These are phyloP conservation scores for Megaustenia siamemsis DNA, from an alignment of 2,888 invertebrate species.

Conservation along the genomic window DNA sequence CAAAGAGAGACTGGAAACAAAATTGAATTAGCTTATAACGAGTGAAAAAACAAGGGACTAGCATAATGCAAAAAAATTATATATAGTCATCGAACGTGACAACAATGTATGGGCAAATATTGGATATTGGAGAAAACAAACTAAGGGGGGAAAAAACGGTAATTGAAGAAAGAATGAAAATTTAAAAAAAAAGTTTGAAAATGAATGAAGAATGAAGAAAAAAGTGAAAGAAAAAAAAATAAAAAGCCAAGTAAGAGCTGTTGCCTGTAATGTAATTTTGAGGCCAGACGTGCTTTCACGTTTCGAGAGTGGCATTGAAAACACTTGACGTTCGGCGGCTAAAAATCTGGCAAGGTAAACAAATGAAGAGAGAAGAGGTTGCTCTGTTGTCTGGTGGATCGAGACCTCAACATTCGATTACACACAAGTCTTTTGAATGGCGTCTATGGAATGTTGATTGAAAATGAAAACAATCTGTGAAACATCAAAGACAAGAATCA, in stretches of 20 bases:
- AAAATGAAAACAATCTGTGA: background rate
- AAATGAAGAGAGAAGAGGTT: background rate
- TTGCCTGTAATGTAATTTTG: background rate
- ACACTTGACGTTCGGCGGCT: background rate
- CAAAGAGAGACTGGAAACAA: no score
- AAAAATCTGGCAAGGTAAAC: background rate
- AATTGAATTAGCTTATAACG: no score
- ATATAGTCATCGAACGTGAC: no score
- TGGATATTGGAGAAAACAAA: no score
- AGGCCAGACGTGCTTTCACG: background rate
- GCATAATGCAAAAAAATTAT: no score
- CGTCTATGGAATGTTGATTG: background rate
- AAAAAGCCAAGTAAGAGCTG: background rate
- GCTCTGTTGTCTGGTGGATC: background rate
- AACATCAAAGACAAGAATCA: background rate
- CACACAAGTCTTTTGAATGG: background rate
- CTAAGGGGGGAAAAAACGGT: background rate
- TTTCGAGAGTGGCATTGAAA: background rate
- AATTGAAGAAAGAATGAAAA: background rate
- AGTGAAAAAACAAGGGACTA: no score
- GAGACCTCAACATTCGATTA: background rate
- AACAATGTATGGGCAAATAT: no score
- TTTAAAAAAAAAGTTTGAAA: background rate
- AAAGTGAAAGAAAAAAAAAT: background rate
- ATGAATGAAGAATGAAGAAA: background rate